Evolutionary conservation across 2,888 invertebrate genomes (phyloP).

Genomic region (Neoaliturus tenellus): DNA sequence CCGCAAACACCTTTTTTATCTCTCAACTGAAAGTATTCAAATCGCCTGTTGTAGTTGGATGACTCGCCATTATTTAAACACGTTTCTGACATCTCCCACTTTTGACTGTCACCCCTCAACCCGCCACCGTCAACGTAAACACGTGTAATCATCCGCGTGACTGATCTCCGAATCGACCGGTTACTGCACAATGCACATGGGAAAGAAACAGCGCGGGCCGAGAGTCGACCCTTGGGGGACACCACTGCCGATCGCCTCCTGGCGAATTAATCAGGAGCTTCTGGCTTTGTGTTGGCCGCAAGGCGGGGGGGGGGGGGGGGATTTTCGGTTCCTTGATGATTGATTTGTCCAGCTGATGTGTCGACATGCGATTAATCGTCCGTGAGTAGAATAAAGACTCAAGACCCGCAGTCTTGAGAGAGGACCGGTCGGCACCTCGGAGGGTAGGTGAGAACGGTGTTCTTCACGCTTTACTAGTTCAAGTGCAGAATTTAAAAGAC

Average conservation of each 20-base stretch:
- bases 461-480: no score
- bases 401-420: no score
- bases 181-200: background rate
- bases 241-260: background rate
- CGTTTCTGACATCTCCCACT: no score
- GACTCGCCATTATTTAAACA: no score
- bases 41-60: no score
- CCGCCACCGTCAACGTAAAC: background rate
- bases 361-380: slow-evolving; percentile 26
- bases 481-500: no score
- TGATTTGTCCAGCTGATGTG: slow-evolving; percentile 33
- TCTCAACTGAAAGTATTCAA: no score
- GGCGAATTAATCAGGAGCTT: background rate
- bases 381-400: slow-evolving; percentile 1
- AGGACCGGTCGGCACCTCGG: background rate
- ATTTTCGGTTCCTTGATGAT: background rate
- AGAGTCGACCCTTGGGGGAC: background rate
- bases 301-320: background rate
- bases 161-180: background rate
- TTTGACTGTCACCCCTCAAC: no score
- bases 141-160: background rate
- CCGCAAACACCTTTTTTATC: no score
- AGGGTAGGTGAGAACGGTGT: background rate
- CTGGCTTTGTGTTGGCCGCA: background rate
- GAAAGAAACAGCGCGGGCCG: slow-evolving; percentile 7